Evolutionary conservation across 2,113 vertebrate genomes (phyloP).

Genomic region (Coreoperca whiteheadi): DNA sequence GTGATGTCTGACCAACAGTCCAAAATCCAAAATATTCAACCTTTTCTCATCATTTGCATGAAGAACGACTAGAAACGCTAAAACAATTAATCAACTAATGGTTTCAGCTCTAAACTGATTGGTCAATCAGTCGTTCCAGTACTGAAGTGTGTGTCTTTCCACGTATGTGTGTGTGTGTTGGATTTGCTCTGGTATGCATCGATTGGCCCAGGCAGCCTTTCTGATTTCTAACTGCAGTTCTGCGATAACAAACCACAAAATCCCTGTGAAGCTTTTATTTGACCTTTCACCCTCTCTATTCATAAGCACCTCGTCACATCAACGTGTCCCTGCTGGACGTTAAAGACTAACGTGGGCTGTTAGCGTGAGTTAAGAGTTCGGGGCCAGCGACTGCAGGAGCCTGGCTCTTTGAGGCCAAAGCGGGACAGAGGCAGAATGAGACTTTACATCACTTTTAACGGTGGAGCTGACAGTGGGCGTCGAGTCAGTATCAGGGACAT

Average conservation of each 20-base stretch:
- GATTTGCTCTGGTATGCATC: neutral
- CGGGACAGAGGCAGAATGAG: neutral
- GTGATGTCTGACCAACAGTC: no score
- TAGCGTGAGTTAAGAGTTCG: conserved; percentile 10
- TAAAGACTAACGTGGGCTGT: conserved; percentile 1
- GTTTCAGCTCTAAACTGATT: neutral
- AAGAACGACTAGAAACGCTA: no score
- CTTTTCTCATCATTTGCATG: no score
- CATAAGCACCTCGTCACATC: conserved; percentile 33
- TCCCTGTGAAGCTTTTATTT: conserved; percentile 37
- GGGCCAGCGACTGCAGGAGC: neutral
- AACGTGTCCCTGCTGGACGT: neutral
- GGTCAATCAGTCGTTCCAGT: neutral
- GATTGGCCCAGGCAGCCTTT: neutral
- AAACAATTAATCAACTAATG: neutral
- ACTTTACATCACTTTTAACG: conserved; percentile 49
- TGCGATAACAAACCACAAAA: conserved; percentile 27
- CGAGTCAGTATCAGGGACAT: neutral
- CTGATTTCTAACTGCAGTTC: neutral
- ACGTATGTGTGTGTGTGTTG: neutral
- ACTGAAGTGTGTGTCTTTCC: neutral
- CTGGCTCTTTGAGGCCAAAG: neutral
- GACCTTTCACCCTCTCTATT: conserved; percentile 10
- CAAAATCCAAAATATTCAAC: neutral
- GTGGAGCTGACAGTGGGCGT: neutral